Evolutionary conservation across 2,113 vertebrate species (phyloP).

Genomic region (Tyto alba): DNA sequence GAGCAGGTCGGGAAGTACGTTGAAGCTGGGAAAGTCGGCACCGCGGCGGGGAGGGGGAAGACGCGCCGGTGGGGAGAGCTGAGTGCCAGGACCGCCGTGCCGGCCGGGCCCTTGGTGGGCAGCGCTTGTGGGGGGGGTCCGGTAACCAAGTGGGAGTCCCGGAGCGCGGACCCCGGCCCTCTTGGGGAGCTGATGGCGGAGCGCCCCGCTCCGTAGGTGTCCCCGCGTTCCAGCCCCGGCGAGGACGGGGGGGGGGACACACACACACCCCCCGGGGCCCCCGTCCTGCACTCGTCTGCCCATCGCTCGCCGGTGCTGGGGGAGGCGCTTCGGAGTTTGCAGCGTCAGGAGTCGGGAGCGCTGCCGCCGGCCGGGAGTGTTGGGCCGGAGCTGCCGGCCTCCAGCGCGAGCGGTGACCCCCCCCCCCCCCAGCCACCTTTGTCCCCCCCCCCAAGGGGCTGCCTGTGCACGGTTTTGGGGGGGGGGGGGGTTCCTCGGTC

Average conservation of each 20-base stretch:
- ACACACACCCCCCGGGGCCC: too few relatives aligned
- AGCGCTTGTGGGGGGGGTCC: too few relatives aligned
- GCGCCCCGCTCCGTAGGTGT: neutral
- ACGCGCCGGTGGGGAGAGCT: neutral
- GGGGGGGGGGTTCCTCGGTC: rapidly evolving
- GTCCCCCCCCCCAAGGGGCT: too few relatives aligned
- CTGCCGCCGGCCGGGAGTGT: too few relatives aligned
- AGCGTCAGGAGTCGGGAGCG: neutral
- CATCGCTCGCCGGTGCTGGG: neutral
- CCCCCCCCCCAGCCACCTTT: neutral
- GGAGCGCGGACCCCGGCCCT: too few relatives aligned
- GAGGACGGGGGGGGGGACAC: neutral
- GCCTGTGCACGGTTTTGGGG: neutral
- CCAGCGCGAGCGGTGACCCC: neutral
- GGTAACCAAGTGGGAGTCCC: too few relatives aligned
- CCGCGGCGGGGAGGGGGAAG: neutral
- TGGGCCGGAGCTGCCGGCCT: neutral
- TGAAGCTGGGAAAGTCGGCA: neutral
- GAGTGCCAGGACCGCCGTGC: too few relatives aligned
- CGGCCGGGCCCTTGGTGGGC: too few relatives aligned
- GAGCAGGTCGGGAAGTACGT: neutral
- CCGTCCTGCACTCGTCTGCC: neutral
- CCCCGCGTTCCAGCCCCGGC: neutral
- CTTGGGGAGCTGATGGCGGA: neutral
- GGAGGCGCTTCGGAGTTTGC: neutral